phyloP scores from a whole-genome alignment of 2,888 invertebrate species.

The Rhingia rostrata region DNA sequence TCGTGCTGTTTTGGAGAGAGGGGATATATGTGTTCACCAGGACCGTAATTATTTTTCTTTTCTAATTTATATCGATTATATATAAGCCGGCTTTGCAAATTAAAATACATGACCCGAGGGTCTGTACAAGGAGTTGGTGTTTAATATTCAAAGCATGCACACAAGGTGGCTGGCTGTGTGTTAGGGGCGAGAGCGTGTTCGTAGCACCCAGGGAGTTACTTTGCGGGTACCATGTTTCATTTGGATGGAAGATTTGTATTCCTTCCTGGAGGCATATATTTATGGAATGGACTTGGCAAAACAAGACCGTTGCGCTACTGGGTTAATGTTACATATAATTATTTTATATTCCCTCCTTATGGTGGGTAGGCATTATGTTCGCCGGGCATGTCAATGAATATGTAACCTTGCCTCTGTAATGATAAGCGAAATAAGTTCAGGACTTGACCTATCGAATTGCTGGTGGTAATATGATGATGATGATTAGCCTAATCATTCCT shows the following conservation, averaged over 20 bases:
- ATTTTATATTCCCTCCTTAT: too few species aligned
- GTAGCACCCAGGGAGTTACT: slow-evolving; percentile 1
- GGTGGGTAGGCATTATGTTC: too few species aligned
- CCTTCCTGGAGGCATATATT: neutral
- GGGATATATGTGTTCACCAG: slow-evolving; percentile 29
- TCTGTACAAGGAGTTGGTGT: slow-evolving; percentile 43
- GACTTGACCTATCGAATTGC: too few species aligned
- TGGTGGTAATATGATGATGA: too few species aligned
- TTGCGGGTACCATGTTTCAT: slow-evolving; percentile 18
- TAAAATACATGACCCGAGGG: slow-evolving; percentile 69
- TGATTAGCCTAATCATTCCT: too few species aligned
- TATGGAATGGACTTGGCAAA: neutral
- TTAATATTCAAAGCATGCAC: slow-evolving; percentile 60
- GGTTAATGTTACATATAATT: too few species aligned
- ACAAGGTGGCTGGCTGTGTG: neutral
- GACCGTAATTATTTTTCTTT: slow-evolving; percentile 61
- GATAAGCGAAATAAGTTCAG: too few species aligned
- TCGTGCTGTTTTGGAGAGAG: neutral
- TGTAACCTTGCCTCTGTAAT: too few species aligned
- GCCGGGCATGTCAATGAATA: too few species aligned
- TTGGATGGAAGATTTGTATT: neutral
- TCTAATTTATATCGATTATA: slow-evolving; percentile 71
- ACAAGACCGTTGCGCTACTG: too few species aligned
- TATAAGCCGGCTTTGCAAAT: slow-evolving; percentile 67
- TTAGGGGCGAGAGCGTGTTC: neutral